These are phyloP conservation scores for Microchirus variegatus DNA, from an alignment of 2,797 vertebrate genomes.

Conservation along the genomic window DNA sequence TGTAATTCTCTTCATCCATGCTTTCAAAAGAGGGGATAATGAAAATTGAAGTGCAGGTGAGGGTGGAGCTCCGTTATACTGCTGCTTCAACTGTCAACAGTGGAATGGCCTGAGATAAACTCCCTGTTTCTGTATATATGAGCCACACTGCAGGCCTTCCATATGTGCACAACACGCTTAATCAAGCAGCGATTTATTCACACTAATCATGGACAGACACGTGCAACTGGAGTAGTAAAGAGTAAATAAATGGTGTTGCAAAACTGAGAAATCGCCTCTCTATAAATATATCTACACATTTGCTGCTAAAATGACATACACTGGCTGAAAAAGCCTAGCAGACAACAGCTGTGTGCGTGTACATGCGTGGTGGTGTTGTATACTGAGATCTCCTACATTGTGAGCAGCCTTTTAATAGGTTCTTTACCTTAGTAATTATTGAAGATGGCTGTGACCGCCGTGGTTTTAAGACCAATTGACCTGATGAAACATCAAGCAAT, in stretches of 20 bases:
- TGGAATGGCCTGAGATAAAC: slow-evolving; percentile 27
- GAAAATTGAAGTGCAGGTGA: slow-evolving; percentile 59
- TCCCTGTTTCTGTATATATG: slow-evolving; percentile 8
- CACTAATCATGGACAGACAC: too few relatives aligned
- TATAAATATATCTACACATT: background rate
- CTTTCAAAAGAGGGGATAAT: slow-evolving; percentile 62
- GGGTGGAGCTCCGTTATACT: slow-evolving; percentile 25
- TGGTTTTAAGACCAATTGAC: slow-evolving; percentile 53
- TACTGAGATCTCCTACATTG: slow-evolving; percentile 31
- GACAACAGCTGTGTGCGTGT: slow-evolving; percentile 28
- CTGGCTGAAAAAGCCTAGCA: slow-evolving; percentile 21
- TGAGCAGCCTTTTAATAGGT: slow-evolving; percentile 54
- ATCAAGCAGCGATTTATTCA: too few relatives aligned
- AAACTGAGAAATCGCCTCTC: too few relatives aligned
- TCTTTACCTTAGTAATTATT: slow-evolving; percentile 63
- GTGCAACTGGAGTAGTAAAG: too few relatives aligned
- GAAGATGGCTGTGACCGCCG: slow-evolving; percentile 22
- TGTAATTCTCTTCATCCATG: slow-evolving; percentile 61
- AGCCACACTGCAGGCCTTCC: slow-evolving; percentile 20
- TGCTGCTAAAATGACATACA: background rate
- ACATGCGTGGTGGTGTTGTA: background rate
- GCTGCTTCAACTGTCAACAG: slow-evolving; percentile 22
- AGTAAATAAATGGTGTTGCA: too few relatives aligned
- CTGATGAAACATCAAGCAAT: slow-evolving; percentile 45
- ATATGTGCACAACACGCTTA: too few relatives aligned